Base-by-base conservation (phyloP, 2,888 invertebrate species). In the Acanthosoma haemorrhoidale region DNA sequence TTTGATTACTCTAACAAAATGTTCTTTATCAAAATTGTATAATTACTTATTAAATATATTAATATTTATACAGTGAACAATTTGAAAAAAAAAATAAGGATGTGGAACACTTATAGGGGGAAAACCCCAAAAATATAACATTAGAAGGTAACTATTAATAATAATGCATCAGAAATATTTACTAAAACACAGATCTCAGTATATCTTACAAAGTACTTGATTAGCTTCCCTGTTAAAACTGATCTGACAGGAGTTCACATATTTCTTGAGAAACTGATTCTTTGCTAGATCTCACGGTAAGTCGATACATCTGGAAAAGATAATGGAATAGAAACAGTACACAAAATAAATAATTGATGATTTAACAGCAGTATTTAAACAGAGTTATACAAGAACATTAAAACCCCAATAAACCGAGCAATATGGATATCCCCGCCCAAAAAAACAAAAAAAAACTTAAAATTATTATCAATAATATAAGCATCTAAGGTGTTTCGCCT, bases 281-380 rank as follows among this genome's bases (percentile, higher is more conserved):
- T 84, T 97, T 96, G 83, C 96, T 98, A 76, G 96, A 94, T 80
- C 98, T 88, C 75, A 99, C 90, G 72, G 99, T 99, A 80, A 99
- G 85, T 80, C 99, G 93, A 84, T 92, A 99, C 98, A 99, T 97
- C 96, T 98, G 86, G 1, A 84, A 82, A n/a, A n/a, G n/a, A n/a
- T n/a, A n/a, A n/a, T n/a, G n/a, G n/a, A n/a, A n/a, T n/a, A n/a
- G n/a, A n/a, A n/a, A n/a, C n/a, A n/a, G n/a, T n/a, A n/a, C n/a
- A n/a, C n/a, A n/a, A n/a, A n/a, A n/a, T n/a, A n/a, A n/a, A n/a
- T n/a, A n/a, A n/a, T n/a, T n/a, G n/a, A n/a, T n/a, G n/a, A n/a
- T n/a, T n/a, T n/a, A n/a, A n/a, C n/a, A n/a, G n/a, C n/a, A n/a
- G n/a, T n/a, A n/a, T n/a, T n/a, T n/a, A n/a, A n/a, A n/a, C n/a